Conservation (phyloP, 2,888 invertebrate species). For the Philopedon plagiatum region DNA sequence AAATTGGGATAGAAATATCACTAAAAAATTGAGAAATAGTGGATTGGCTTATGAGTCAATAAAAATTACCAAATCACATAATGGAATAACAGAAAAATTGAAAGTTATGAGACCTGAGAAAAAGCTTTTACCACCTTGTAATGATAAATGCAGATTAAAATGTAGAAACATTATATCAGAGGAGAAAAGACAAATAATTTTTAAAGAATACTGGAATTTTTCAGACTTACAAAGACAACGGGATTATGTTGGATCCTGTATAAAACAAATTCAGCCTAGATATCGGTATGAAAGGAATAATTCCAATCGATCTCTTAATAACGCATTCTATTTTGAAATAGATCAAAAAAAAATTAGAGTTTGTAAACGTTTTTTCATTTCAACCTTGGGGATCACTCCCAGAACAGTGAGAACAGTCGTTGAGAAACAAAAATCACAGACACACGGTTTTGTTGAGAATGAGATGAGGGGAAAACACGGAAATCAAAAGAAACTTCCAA, state of each 20-base stretch:
- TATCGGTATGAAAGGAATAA: too few species aligned
- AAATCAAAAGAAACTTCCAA: conserved; percentile 20
- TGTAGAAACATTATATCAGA: background rate
- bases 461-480: conserved; percentile 39
- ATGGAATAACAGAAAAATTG: too few species aligned
- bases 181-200: background rate
- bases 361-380: conserved; percentile 39
- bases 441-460: conserved; percentile 35
- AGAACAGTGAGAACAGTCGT: conserved; percentile 25
- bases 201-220: background rate
- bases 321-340: conserved; percentile 37
- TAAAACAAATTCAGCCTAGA: too few species aligned
- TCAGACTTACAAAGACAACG: background rate
- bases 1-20: too few species aligned
- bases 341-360: conserved; percentile 27
- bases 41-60: too few species aligned
- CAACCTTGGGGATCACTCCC: conserved; percentile 38
- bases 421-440: conserved; percentile 37
- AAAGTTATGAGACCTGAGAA: background rate
- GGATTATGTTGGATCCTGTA: background rate
- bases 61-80: too few species aligned
- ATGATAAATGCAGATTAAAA: background rate
- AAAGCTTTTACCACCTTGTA: background rate
- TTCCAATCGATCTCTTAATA: background rate
- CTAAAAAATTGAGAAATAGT: too few species aligned